Base-by-base conservation (phyloP, 2,797 vertebrate genomes). In the Gobio occitaniae region DNA sequence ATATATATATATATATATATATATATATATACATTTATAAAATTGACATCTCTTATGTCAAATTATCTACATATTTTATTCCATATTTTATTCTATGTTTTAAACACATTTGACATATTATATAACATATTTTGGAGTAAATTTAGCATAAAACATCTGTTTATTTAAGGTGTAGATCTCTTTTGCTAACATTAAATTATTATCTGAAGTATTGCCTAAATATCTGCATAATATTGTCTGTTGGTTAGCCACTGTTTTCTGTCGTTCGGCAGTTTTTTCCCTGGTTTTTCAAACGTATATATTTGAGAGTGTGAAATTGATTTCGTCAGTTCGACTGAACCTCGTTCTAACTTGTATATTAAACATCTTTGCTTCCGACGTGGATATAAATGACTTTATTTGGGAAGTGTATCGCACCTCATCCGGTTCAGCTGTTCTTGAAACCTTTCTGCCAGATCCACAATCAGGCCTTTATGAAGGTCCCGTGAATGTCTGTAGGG, bases 381-480 rank as follows among this genome's bases (percentile, higher is more conserved):
- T 72, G 41, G 38, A n/a, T 29, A 38, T 19, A 21, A 10, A 71
- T 44, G 6, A 15, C 16, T 25, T 19, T 32, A 17, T 21, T 15
- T 11, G 12, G 70, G 59, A 65, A 17, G 17, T 65, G 29, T 65
- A 7, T 65, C 1, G 6, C 44, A 3, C 32, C 47, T 52, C 41
- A 12, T 47, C n/a, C 41, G 21, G 59, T 47, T 48, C 1, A 29
- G 54, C 80, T n/a, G 70, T 25, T 32, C 59, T 17, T 2, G 15
- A 50, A 50, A 48, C 59, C n/a, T 38, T 56, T 83, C 61, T 11
- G 25, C 48, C 17, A 65, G 50, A 69, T 56, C 74, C 38, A 69
- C 82, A 59, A 59, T 78, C 71, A 36, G 50, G 16, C 8, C 50
- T 78, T 84, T 78, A 77, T 78, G 10, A 76, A 77, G 9, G 63